These are phyloP conservation scores for Enhydra lutris DNA, from an alignment of 2,113 vertebrate species.

Conservation along the genomic window DNA sequence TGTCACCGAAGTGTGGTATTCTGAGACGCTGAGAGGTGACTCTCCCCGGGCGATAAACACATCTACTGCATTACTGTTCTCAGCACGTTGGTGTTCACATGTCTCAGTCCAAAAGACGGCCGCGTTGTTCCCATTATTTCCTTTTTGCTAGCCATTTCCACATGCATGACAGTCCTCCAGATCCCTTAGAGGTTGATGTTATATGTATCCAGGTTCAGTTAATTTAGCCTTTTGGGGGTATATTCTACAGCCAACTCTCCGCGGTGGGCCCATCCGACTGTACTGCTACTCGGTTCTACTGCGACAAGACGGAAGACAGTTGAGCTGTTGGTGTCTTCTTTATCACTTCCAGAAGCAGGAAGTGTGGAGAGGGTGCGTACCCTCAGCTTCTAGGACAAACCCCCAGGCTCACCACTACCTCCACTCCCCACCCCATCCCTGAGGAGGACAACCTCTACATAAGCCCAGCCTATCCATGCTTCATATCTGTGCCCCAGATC, in stretches of 20 bases:
- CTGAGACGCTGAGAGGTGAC: background rate
- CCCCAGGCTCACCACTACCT: background rate
- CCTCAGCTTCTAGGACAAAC: background rate
- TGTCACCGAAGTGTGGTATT: background rate
- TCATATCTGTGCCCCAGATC: background rate
- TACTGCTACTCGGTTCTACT: background rate
- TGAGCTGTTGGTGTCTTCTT: background rate
- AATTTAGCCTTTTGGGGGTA: background rate
- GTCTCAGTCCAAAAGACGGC: background rate
- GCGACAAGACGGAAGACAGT: background rate
- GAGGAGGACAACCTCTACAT: background rate
- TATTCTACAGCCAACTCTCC: background rate
- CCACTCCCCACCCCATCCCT: background rate
- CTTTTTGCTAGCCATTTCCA: background rate
- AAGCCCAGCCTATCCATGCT: background rate
- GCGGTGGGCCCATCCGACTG: background rate
- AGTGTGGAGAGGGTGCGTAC: background rate
- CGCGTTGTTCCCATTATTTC: background rate
- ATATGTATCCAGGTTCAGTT: background rate
- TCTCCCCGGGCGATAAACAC: no score
- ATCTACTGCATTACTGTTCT: background rate
- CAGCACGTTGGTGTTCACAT: background rate
- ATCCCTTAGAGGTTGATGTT: background rate
- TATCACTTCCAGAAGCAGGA: background rate
- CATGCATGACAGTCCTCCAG: background rate